Conservation (phyloP, 2,888 invertebrate species). For the Dryobotodes eremita region DNA sequence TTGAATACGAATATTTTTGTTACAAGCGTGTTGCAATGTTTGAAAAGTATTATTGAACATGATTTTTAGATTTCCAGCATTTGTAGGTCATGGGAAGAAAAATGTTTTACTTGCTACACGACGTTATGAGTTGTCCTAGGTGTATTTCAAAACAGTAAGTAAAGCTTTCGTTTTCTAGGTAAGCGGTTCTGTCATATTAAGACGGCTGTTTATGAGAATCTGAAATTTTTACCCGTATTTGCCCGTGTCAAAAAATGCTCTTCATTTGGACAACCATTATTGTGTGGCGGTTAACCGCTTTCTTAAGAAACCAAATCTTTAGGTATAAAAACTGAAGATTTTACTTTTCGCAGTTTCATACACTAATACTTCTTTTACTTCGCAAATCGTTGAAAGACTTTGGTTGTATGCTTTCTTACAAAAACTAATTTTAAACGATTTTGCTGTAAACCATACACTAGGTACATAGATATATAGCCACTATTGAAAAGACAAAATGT, state of each 20-base stretch:
- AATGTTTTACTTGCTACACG: neutral
- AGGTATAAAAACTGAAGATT: neutral
- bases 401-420: neutral
- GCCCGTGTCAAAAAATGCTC: too few species aligned
- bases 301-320: too few species aligned
- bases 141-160: neutral
- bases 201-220: too few species aligned
- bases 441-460: neutral
- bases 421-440: neutral
- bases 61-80: conserved; percentile 20
- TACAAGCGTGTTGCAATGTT: conserved; percentile 13
- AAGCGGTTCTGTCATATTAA: too few species aligned
- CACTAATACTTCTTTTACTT: neutral
- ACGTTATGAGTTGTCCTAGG: neutral
- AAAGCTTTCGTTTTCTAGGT: too few species aligned
- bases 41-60: conserved; percentile 2
- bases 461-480: neutral
- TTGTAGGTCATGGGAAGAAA: neutral
- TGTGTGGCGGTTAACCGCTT: too few species aligned
- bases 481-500: neutral
- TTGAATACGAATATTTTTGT: conserved; percentile 23
- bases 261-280: too few species aligned
- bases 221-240: too few species aligned
- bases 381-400: neutral
- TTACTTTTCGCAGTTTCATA: neutral